These are phyloP conservation scores for Gavialis gangeticus DNA, from an alignment of 2,113 vertebrate genomes.

Conservation along the genomic window DNA sequence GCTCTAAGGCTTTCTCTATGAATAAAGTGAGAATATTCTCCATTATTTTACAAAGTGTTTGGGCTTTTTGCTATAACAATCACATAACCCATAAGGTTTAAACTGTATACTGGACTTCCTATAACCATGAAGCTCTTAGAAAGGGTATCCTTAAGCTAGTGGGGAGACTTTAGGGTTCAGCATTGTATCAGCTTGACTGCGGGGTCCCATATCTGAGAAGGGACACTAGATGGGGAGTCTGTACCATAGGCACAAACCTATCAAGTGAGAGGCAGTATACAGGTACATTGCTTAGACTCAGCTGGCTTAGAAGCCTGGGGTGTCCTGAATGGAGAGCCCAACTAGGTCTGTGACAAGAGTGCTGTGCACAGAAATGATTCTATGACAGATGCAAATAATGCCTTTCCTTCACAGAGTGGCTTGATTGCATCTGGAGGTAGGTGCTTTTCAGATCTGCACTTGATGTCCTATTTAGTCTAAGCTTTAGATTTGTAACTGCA, in stretches of 20 bases:
- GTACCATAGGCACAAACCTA: background rate
- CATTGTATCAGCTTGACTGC: background rate
- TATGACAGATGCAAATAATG: background rate
- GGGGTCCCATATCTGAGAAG: background rate
- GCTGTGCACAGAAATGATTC: background rate
- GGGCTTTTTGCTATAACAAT: background rate
- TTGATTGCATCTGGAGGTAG: background rate
- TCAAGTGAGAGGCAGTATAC: too few species aligned
- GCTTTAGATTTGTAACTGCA: background rate
- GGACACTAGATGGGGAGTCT: background rate
- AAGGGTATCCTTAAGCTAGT: background rate
- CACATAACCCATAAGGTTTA: background rate
- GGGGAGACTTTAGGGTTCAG: background rate
- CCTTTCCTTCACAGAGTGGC: background rate
- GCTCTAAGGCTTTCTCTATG: background rate
- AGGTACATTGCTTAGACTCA: too few species aligned
- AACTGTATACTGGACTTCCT: background rate
- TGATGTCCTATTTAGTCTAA: background rate
- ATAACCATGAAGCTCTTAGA: background rate
- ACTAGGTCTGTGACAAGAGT: background rate
- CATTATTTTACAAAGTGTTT: background rate
- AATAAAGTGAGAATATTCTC: background rate
- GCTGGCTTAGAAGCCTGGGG: too few species aligned
- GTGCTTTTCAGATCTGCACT: background rate
- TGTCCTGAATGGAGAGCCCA: too few species aligned